Base-by-base conservation (phyloP, 2,113 vertebrate species). In the Meriones unguiculatus region DNA sequence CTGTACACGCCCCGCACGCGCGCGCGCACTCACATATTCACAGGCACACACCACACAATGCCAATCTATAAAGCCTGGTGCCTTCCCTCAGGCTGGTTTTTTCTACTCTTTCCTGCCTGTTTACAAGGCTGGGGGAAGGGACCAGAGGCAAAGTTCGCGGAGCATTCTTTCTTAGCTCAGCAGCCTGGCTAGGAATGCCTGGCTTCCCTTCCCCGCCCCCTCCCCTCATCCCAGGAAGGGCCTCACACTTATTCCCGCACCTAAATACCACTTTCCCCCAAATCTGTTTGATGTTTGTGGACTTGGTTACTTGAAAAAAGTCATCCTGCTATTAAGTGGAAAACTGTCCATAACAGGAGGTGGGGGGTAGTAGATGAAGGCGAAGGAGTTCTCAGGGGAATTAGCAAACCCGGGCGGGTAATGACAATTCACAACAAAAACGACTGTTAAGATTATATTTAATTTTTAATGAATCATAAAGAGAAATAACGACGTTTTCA, bases 391-490 rank as follows among this genome's bases (percentile, higher is more conserved):
- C 10, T 12, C 32, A 18, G 50, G 20, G 64, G n/a, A 59, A 5
- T 38, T 5, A 77, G 67, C 17, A 62, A 72, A 10, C 25, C 25
- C 0, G 10, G 35, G 32, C 30, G 7, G 1, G 59, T 72, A 67
- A 92, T 22, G 70, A 87, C 84, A 93, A 59, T 15, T 54, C 32
- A 18, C 62, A 91, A 90, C 77, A 81, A 62, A 62, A 41, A 85
- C 59, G 35, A 78, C 50, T 46, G 81, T 87, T 82, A 46, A 46
- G 54, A 89, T 57, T 82, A 41, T 12, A 78, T 81, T 77, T 64
- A 84, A 64, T 94, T 91, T 88, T 76, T 9, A 38, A 65, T n/a
- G n/a, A 77, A 91, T 96, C 52, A 7, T 87, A 97, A 95, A 90
- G 13, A 15, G 9, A 93, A 85, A n/a, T 41, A 91, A 69, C 28